A percentile compares a stretch with the other conserved stretches of the same genome.
phyloP scores from a whole-genome alignment of 2,113 vertebrate species.

The Raja brachyura region DNA sequence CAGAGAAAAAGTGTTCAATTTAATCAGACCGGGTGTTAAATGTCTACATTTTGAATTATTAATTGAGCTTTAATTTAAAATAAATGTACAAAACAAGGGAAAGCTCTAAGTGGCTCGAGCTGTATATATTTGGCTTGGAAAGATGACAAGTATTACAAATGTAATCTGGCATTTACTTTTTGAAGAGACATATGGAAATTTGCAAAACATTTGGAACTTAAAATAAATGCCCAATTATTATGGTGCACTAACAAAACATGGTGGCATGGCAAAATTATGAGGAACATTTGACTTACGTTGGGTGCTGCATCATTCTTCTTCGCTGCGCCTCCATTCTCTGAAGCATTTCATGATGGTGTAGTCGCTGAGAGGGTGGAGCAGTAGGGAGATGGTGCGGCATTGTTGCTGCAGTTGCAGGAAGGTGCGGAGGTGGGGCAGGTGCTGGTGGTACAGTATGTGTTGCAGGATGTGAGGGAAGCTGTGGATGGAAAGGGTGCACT shows the following conservation, averaged over 20 bases:
- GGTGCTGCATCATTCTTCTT: constrained; percentile 93
- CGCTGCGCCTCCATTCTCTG: constrained; percentile 95
- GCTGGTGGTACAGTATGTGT: constrained; percentile 69
- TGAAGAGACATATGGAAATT: not conserved
- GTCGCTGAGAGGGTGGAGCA: constrained; percentile 79
- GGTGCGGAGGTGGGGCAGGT: constrained; percentile 6
- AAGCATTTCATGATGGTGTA: constrained; percentile 91
- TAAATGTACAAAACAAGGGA: not conserved
- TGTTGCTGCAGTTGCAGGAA: constrained; percentile 63
- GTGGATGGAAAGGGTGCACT: constrained; percentile 83
- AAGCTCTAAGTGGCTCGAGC: not conserved
- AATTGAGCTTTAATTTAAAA: not conserved
- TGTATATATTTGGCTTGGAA: not conserved
- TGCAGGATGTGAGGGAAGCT: constrained; percentile 75
- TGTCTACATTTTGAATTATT: not conserved
- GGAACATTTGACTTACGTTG: constrained; percentile 69
- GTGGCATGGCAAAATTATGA: not conserved
- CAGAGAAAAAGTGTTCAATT: not conserved
- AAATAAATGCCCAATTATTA: not conserved
- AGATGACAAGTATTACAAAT: not conserved
- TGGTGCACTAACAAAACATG: not conserved
- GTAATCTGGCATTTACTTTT: not conserved
- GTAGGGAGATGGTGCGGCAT: constrained; percentile 82
- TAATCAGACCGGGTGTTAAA: not conserved
- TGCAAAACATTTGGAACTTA: not conserved